Evolutionary conservation across 1,140 invertebrate species (phyloP).

Genomic region (Heliconius hermathena): DNA sequence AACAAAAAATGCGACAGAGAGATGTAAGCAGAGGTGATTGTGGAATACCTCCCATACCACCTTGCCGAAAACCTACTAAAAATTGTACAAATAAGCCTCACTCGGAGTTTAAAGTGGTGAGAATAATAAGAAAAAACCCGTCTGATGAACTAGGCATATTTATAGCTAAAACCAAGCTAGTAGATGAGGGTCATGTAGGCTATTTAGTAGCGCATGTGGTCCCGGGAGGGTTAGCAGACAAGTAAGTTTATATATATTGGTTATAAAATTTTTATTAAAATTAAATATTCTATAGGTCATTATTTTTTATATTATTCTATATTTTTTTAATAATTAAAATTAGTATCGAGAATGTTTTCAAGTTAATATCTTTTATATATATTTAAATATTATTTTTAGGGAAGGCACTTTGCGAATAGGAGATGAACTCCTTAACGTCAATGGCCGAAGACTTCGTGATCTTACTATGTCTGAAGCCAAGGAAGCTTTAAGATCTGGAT

Average conservation of each 20-base stretch:
- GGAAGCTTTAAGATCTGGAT: constrained; percentile 85
- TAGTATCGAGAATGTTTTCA: too few species aligned
- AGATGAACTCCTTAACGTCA: constrained; percentile 93
- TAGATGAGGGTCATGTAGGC: constrained; percentile 86
- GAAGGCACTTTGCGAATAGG: constrained; percentile 89
- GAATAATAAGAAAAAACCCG: constrained; percentile 85
- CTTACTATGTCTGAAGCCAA: constrained; percentile 89
- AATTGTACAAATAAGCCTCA: constrained; percentile 74
- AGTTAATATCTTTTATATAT: too few species aligned
- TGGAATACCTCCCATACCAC: constrained; percentile 77
- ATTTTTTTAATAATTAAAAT: constrained; percentile 5
- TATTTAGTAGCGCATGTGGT: constrained; percentile 93
- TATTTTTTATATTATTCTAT: constrained; percentile 14
- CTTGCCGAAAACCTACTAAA: constrained; percentile 74
- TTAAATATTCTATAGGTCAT: neutral
- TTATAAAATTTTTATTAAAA: neutral
- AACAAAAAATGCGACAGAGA: constrained; percentile 75
- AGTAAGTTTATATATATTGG: constrained; percentile 82
- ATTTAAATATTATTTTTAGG: constrained; percentile 75
- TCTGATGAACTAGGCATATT: constrained; percentile 91
- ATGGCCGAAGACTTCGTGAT: constrained; percentile 88
- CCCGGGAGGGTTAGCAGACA: constrained; percentile 89
- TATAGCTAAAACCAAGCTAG: constrained; percentile 88
- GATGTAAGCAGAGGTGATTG: constrained; percentile 68
- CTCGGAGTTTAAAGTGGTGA: constrained; percentile 84